Evolutionary conservation across 1,140 invertebrate genomes (phyloP).

Genomic region (Homarus americanus): DNA sequence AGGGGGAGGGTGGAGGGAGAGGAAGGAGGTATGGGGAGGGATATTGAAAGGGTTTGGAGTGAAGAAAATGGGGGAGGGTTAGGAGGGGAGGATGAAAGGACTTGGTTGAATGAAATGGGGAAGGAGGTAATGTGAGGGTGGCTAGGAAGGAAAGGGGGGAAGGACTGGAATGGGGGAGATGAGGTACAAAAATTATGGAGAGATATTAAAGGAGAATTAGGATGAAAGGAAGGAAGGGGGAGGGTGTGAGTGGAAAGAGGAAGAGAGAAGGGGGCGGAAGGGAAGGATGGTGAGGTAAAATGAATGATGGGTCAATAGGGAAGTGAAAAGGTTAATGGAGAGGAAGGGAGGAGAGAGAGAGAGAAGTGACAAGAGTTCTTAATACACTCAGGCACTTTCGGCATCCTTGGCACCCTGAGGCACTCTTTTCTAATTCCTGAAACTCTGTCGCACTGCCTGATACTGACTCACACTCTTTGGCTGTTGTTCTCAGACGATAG

Average conservation of each 20-base stretch:
- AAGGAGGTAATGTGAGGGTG: neutral
- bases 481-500: too few relatives aligned
- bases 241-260: neutral
- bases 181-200: too few relatives aligned
- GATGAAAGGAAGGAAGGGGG: neutral
- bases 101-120: too few relatives aligned
- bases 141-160: neutral
- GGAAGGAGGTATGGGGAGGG: too few relatives aligned
- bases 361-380: too few relatives aligned
- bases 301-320: neutral
- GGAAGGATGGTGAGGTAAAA: neutral
- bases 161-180: too few relatives aligned
- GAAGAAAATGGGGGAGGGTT: neutral
- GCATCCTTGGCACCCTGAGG: too few relatives aligned
- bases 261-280: neutral
- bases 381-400: too few relatives aligned
- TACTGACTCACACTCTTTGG: too few relatives aligned
- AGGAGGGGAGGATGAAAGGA: neutral
- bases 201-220: neutral
- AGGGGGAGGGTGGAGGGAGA: too few relatives aligned
- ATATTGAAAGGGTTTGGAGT: neutral
- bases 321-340: neutral
- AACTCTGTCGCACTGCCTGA: too few relatives aligned
- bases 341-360: constrained; percentile 41
- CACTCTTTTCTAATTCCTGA: too few relatives aligned